Conservation (phyloP, 2,113 vertebrate species). For the Macquaria australasica region DNA sequence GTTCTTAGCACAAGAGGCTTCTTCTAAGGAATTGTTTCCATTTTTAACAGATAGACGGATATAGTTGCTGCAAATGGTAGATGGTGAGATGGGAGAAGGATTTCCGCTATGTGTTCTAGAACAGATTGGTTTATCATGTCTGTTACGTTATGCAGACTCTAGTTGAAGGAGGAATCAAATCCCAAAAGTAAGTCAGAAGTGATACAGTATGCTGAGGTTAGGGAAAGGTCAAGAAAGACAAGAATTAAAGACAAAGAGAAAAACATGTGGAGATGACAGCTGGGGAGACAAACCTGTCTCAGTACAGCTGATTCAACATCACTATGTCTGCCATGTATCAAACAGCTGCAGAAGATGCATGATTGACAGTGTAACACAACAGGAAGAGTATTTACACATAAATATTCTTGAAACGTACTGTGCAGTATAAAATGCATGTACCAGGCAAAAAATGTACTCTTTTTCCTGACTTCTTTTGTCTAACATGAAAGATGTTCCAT, state of each 20-base stretch:
- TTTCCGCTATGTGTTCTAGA: background rate
- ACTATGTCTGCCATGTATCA: conserved; percentile 15
- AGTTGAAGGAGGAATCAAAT: background rate
- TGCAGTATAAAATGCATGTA: conserved; percentile 1
- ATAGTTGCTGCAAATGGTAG: background rate
- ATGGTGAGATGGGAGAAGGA: background rate
- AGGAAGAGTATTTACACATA: background rate
- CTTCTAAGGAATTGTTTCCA: conserved; percentile 6
- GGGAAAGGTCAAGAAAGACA: background rate
- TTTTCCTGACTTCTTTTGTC: background rate
- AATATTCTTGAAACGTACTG: background rate
- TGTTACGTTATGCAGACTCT: background rate
- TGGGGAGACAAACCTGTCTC: conserved; percentile 3
- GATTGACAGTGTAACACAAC: conserved; percentile 23
- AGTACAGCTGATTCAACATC: conserved; percentile 13
- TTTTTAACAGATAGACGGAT: conserved; percentile 10
- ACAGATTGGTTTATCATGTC: background rate
- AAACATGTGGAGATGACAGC: conserved; percentile 5
- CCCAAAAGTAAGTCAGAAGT: background rate
- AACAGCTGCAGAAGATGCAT: background rate
- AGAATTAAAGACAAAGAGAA: background rate
- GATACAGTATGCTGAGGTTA: background rate
- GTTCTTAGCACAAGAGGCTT: background rate
- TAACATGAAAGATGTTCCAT: background rate
- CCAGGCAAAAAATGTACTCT: background rate